Base-by-base conservation (phyloP, 1,140 invertebrate genomes). In the Epicauta chinensis region DNA sequence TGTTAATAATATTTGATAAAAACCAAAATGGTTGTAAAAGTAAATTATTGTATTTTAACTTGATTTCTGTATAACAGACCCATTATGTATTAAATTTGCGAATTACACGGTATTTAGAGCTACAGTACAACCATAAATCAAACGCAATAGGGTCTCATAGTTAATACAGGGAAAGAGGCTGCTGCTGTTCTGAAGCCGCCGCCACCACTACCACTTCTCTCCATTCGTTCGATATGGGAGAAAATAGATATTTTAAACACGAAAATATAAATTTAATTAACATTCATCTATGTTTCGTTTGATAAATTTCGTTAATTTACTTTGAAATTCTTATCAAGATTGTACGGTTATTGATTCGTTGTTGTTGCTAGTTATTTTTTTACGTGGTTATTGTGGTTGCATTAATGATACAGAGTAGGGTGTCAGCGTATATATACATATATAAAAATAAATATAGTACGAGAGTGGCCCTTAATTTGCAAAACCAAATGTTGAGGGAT, bases 81-180 rank as follows among this genome's bases (percentile, higher is more conserved):
- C 55, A 63, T 64, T 66, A 61, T 63, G 67, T 64, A 66, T 65
- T 67, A 69, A 67, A 66, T 67, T 67, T 66, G 61, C 59, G 60
- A 69, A 69, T 69, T 66, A 69, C 67, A 67, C 52, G 65, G 61
- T 62, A 69, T 66, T 69, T 69, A 67, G 58, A 65, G 65, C 61
- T 61, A 66, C 67, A 66, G 55, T 63, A 64, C 17, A 42, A 55
- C 51, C 12, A 67, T 69, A 67, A 69, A 69, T 69, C 65, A 66
- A 61, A 55, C 58, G 63, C 50, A 67, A 66, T 69, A 60, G 61
- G 65, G 67, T 64, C 53, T 62, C 51, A 58, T 51, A 63, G 65
- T 69, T 69, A 69, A 69, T 69, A 60, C 62, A 63, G 50, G 55
- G 54, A 56, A 30, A 34, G 23, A 23, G 23, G 23, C 23, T 23